phyloP scores from a whole-genome alignment of 2,888 invertebrate species.

The Ormyrus labotus region DNA sequence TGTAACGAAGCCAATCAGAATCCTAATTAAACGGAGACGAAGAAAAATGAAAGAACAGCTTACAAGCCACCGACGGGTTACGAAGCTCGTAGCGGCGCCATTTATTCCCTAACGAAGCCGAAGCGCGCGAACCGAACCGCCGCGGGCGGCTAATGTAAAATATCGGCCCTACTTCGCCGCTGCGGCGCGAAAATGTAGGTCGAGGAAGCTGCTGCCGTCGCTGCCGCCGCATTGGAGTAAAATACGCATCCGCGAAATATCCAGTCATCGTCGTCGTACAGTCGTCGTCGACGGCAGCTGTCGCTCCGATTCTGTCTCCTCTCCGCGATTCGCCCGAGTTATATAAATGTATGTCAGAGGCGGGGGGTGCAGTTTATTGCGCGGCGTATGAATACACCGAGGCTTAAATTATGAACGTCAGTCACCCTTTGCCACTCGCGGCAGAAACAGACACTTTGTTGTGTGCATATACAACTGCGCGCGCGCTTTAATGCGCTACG shows the following conservation, averaged over 20 bases:
- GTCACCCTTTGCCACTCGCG: no score
- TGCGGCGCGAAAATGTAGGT: constrained; percentile 10
- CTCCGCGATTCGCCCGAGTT: no score
- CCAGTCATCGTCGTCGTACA: constrained; percentile 6
- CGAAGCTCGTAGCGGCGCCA: background rate
- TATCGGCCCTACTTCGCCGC: background rate
- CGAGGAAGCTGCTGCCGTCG: background rate
- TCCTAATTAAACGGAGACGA: background rate
- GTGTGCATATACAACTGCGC: no score
- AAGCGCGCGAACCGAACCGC: background rate
- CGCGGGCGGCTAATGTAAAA: background rate
- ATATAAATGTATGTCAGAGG: no score
- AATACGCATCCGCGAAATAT: constrained; percentile 19
- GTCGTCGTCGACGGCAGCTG: constrained; percentile 25
- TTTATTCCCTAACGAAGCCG: constrained; percentile 36
- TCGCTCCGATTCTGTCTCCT: background rate
- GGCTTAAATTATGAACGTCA: no score
- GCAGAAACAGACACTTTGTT: no score
- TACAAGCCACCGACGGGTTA: no score
- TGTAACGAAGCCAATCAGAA: constrained; percentile 33
- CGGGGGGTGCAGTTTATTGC: no score
- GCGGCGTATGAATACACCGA: no score
- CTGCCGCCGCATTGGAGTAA: background rate
- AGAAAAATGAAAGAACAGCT: no score
- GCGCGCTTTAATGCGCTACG: no score